These are phyloP conservation scores for Vanessa atalanta DNA, from an alignment of 1,140 invertebrate species.

Conservation along the genomic window DNA sequence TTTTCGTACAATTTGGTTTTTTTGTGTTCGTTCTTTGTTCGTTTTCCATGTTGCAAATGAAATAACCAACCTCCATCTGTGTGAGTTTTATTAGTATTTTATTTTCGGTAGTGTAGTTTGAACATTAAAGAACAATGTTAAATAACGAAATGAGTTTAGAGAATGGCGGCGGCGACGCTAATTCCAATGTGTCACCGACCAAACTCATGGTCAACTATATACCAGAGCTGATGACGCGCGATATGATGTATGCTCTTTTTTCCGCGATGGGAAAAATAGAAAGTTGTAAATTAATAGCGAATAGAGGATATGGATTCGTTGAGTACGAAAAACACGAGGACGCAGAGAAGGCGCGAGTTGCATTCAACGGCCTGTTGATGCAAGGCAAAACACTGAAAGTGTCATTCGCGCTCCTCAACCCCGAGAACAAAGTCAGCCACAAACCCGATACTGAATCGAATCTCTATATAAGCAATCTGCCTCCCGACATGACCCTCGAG, in stretches of 20 bases:
- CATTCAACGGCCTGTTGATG: conserved; percentile 78
- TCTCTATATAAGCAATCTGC: conserved; percentile 78
- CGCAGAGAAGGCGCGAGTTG: conserved; percentile 76
- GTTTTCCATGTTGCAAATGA: conserved; percentile 72
- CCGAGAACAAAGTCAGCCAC: conserved; percentile 76
- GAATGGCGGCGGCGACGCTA: conserved; percentile 80
- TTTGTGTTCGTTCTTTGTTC: conserved; percentile 77
- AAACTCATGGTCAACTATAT: conserved; percentile 82
- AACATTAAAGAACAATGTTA: conserved; percentile 71
- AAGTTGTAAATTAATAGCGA: conserved; percentile 77
- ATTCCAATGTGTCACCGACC: conserved; percentile 80
- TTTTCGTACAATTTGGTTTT: conserved; percentile 70
- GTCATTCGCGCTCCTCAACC: conserved; percentile 79
- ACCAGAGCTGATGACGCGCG: conserved; percentile 78
- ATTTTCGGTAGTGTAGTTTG: conserved; percentile 76
- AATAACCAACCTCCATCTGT: conserved; percentile 63
- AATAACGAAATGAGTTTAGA: conserved; percentile 75
- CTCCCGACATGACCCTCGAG: conserved; percentile 77
- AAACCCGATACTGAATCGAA: conserved; percentile 78
- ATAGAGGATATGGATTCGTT: conserved; percentile 79
- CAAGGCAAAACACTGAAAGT: conserved; percentile 80
- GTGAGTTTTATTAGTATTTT: conserved; percentile 76
- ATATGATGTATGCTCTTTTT: conserved; percentile 80
- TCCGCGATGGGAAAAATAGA: conserved; percentile 78
- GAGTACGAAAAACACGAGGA: conserved; percentile 79